These are phyloP conservation scores for Philereme vetulata DNA, from an alignment of 2,888 invertebrate genomes.

Conservation along the genomic window DNA sequence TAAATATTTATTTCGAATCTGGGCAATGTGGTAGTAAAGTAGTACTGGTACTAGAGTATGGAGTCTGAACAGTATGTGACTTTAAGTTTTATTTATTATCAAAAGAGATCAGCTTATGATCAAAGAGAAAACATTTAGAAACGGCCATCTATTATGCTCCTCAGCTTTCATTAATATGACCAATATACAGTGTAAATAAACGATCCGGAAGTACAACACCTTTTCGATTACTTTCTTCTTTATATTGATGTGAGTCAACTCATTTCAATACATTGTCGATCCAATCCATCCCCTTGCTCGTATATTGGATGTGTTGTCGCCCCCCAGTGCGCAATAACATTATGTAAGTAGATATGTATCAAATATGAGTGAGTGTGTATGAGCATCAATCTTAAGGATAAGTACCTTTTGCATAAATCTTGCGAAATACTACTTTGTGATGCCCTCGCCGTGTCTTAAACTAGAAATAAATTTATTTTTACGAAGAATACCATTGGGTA, in stretches of 20 bases:
- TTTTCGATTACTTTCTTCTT: conserved; percentile 13
- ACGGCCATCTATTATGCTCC: background rate
- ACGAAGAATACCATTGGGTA: too few species aligned
- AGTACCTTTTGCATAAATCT: too few species aligned
- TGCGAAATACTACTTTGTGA: too few species aligned
- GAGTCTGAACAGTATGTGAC: too few species aligned
- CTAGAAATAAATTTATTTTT: too few species aligned
- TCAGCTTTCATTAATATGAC: background rate
- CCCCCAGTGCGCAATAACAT: conserved; percentile 20
- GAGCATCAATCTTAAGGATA: conserved; percentile 1
- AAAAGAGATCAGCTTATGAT: too few species aligned
- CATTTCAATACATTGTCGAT: conserved; percentile 45
- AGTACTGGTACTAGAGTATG: too few species aligned
- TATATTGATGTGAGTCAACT: conserved; percentile 30
- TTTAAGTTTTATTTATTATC: too few species aligned
- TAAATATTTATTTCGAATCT: too few species aligned
- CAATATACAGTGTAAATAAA: background rate
- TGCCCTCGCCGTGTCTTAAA: too few species aligned
- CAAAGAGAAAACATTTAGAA: too few species aligned
- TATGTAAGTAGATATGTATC: conserved; percentile 13
- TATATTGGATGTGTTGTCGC: conserved; percentile 23
- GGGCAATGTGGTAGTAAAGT: too few species aligned
- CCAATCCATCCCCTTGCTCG: conserved; percentile 27
- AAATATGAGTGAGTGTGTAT: conserved; percentile 9
- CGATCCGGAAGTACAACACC: conserved; percentile 11